Percentiles rank a stretch among this genome's conserved stretches.
Conservation (phyloP, 2,113 vertebrate species). For the Solea senegalensis region DNA sequence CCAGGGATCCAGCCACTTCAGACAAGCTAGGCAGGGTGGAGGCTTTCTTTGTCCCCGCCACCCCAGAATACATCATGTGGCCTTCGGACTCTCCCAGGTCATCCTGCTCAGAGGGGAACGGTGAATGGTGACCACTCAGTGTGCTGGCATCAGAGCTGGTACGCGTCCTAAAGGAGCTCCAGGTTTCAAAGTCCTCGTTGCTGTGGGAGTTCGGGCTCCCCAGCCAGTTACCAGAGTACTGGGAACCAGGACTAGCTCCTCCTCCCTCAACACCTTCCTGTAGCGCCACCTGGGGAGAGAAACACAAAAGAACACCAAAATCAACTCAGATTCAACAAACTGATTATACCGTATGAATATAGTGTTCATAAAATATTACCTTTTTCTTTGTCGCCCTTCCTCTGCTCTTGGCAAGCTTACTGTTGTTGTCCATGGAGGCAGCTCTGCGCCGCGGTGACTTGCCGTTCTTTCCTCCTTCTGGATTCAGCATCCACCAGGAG, state of each 20-base stretch:
- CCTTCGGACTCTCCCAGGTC: slow-evolving; percentile 89
- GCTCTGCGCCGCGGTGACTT: slow-evolving; percentile 96
- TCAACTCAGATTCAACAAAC: no score
- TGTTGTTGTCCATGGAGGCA: slow-evolving; percentile 97
- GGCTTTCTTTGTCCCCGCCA: slow-evolving; percentile 84
- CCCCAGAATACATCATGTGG: slow-evolving; percentile 89
- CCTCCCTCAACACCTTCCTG: slow-evolving; percentile 86
- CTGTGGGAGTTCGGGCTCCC: slow-evolving; percentile 95
- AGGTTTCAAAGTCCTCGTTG: slow-evolving; percentile 94
- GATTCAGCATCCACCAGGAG: slow-evolving; percentile 99
- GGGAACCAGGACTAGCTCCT: slow-evolving; percentile 87
- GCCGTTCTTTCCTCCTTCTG: slow-evolving; percentile 94
- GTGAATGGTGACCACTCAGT: slow-evolving; percentile 91
- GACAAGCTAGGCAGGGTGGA: slow-evolving; percentile 92
- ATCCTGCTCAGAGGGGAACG: slow-evolving; percentile 92
- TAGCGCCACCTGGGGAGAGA: slow-evolving; percentile 77
- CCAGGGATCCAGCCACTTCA: slow-evolving; percentile 85
- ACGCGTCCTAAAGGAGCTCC: slow-evolving; percentile 92
- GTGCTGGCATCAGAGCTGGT: slow-evolving; percentile 97
- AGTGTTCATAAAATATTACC: slow-evolving; percentile 54
- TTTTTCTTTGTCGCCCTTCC: slow-evolving; percentile 97
- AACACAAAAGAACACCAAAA: slow-evolving; percentile 2
- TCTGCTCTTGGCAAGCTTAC: slow-evolving; percentile 94
- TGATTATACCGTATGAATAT: no score
- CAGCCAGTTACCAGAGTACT: slow-evolving; percentile 91